These are phyloP conservation scores for Platyscapa corneri DNA, from an alignment of 1,140 invertebrate genomes.

Conservation along the genomic window DNA sequence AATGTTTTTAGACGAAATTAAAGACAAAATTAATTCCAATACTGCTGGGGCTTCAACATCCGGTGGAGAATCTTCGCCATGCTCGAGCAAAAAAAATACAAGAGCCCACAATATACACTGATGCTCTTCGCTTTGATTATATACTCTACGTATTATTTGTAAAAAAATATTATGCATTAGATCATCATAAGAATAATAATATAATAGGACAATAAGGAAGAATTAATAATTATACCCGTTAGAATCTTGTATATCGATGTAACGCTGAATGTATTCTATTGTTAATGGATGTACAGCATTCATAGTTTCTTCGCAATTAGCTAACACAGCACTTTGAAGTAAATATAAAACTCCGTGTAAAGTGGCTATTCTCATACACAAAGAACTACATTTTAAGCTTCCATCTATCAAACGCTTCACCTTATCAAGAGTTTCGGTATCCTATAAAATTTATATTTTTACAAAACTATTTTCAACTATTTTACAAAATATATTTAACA, in stretches of 20 bases:
- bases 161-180: background rate
- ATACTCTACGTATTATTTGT: slow-evolving; percentile 66
- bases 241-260: slow-evolving; percentile 75
- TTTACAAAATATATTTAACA: too few relatives aligned
- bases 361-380: slow-evolving; percentile 80
- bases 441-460: slow-evolving; percentile 59
- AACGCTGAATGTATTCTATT: slow-evolving; percentile 81
- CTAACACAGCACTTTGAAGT: slow-evolving; percentile 79
- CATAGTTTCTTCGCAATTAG: slow-evolving; percentile 78
- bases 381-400: slow-evolving; percentile 79
- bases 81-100: slow-evolving; percentile 82
- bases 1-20: slow-evolving; percentile 67
- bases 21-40: slow-evolving; percentile 69
- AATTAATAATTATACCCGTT: slow-evolving; percentile 65
- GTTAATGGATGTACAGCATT: slow-evolving; percentile 78
- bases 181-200: too few relatives aligned
- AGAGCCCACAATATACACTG: slow-evolving; percentile 80
- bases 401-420: slow-evolving; percentile 79
- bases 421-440: slow-evolving; percentile 77
- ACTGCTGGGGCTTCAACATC: slow-evolving; percentile 69
- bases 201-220: background rate
- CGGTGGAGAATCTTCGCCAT: slow-evolving; percentile 70
- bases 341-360: slow-evolving; percentile 86
- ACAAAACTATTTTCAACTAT: too few relatives aligned
- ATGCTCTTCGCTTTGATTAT: slow-evolving; percentile 79